Base-by-base conservation (phyloP, 2,797 vertebrate species). In the Typhlichthys eigenmanni region DNA sequence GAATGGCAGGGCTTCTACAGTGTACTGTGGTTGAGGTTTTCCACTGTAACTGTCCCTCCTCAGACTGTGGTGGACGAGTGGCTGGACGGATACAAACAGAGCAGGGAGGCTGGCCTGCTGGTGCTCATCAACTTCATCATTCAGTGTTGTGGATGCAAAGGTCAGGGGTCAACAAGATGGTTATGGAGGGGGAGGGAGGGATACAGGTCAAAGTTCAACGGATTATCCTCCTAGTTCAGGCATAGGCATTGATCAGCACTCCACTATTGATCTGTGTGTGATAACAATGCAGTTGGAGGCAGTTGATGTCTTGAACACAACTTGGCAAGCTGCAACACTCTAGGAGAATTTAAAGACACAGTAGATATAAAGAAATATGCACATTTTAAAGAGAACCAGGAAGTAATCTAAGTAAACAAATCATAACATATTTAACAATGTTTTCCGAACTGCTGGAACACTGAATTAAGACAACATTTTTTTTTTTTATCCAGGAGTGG, bases 31-130 rank as follows among this genome's bases (percentile, higher is more conserved):
- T 7, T 38, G 59, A 50, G 47, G 49, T 16, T 6, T 9, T 0
- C 46, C 46, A 47, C 56, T 43, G 58, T 38, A 13, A 50, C 19
- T 13, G 4, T 84, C 72, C 38, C 60, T 81, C 59, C n/a, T 0
- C 61, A 97, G 96, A 81, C 92, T 0, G 78, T 98, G 80, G 92
- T 96, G 51, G 95, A 95, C 1, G 95, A 97, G 50, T 98, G 95
- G 96, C 83, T 98, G 75, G 95, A 96, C 56, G 84, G 76, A 85
- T 98, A 97, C 91, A 95, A 93, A 73, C 81, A 62, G 64, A 91
- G 92, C 78, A 88, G 56, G 5, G 85, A 93, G 75, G 52, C 47
- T 1, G 95, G 91, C 6, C 85, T 96, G 64, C 83, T 95, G 75
- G 94, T 94, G 69, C 92, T 98, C 43, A 60, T 94, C 81, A 97